phyloP scores from a whole-genome alignment of 30 jellyfish, hydroid and myxozoan genomes.

The Cassiopea xamachana region DNA sequence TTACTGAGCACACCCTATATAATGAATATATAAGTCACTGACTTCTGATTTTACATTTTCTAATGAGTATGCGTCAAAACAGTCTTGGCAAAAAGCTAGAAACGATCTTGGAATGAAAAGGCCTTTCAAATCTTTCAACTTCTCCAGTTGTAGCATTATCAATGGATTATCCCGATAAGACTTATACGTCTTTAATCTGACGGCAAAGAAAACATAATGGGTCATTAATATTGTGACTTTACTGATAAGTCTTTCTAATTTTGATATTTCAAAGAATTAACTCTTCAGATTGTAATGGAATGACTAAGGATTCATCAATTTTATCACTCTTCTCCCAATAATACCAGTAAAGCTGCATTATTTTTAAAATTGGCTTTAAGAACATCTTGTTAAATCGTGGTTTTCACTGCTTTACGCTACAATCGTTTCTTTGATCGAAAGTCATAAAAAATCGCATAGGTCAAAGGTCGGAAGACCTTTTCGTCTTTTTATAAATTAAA shows the following conservation, averaged over 20 bases:
- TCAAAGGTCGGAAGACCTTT: conserved; percentile 5
- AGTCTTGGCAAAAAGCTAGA: background rate
- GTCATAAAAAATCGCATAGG: background rate
- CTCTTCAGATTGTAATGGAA: background rate
- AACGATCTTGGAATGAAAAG: background rate
- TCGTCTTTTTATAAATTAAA: background rate
- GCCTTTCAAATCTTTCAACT: background rate
- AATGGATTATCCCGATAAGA: background rate
- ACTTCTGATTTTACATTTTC: too few relatives aligned
- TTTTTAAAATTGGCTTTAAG: background rate
- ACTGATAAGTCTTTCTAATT: background rate
- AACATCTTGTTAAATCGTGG: conserved; percentile 11
- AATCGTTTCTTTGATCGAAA: conserved; percentile 2
- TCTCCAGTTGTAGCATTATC: background rate
- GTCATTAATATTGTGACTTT: background rate
- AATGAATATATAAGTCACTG: too few relatives aligned
- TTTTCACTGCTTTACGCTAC: background rate
- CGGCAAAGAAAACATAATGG: background rate
- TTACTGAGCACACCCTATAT: too few relatives aligned
- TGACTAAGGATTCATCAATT: background rate
- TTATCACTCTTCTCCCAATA: background rate
- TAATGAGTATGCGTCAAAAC: background rate
- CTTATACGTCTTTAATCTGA: background rate
- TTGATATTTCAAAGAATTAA: background rate
- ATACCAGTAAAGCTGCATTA: background rate